phyloP scores from a whole-genome alignment of 2,113 vertebrate species.

The Boulengeromyrus knoepffleri region DNA sequence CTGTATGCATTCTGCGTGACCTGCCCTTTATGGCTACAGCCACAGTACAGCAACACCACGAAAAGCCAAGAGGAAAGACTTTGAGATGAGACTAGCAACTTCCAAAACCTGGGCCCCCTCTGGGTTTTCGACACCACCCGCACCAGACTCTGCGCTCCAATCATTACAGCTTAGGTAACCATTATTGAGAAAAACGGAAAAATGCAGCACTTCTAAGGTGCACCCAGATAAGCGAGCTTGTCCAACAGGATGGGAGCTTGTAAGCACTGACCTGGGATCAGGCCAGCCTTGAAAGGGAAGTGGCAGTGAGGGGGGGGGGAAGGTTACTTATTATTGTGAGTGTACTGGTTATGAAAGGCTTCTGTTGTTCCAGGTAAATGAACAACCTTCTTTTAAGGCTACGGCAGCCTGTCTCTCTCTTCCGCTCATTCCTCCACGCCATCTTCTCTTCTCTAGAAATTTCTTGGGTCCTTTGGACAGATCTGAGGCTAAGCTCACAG shows the following conservation, averaged over 20 bases:
- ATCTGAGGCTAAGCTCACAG: neutral
- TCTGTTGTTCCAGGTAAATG: neutral
- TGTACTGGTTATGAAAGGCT: neutral
- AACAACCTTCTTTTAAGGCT: neutral
- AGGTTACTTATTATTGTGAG: neutral
- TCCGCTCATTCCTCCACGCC: neutral
- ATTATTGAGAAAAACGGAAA: neutral
- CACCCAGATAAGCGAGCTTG: neutral
- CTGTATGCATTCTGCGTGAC: neutral
- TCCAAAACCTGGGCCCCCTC: neutral
- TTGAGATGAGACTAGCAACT: neutral
- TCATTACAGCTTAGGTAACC: neutral
- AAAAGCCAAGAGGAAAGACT: neutral
- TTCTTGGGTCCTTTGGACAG: neutral
- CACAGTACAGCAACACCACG: neutral
- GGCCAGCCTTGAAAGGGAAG: neutral
- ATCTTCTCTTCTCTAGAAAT: neutral
- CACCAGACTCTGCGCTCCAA: neutral
- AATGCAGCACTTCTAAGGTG: neutral
- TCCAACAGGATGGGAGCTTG: neutral
- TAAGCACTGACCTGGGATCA: constrained; percentile 1
- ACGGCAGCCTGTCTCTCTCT: neutral
- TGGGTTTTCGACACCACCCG: neutral
- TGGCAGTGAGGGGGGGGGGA: neutral
- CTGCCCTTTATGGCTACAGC: neutral